Evolutionary conservation across 2,797 vertebrate species (phyloP), one percentile per base, ranked within the genome.

Genomic region (Onychomys arenicola): DNA sequence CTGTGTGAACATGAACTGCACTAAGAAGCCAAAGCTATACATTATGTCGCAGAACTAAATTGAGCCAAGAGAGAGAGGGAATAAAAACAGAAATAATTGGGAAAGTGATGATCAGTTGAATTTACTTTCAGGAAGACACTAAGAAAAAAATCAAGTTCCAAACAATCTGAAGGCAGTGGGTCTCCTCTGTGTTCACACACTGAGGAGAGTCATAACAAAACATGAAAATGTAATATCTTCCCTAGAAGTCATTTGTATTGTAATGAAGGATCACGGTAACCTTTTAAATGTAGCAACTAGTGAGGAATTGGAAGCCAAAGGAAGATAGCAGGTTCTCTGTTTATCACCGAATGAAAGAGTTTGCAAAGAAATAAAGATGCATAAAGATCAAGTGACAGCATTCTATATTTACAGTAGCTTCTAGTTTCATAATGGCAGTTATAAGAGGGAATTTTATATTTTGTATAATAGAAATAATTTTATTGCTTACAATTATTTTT

Each of bases 391-490:
- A 90, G 71, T 76, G 83, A 63, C 9, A 95, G 32, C 19, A 73
- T 69, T 83, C 29, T 8, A 49, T 34, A 10, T 90, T 93, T 90
- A 6, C n/a, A 89, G 95, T 83, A n/a, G 5, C 7, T 43, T 57
- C 40, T 61, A 43, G 25, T 52, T 73, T 86, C 13, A 90, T 49
- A 96, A 90, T 75, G 6, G 8, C n/a, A 29, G 75, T 43, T 83
- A 34, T 89, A 90, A 92, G 55, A 80, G 21, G 29, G 73, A 96
- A 87, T 1, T 80, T 81, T 82, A 69, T 3, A 49, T 97, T 81
- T 89, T 55, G 73, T 32, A 52, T 78, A 94, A 78, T 59, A 16
- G 12, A 96, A 95, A 67, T 85, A 88, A 77, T 84, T 95, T 46
- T 17, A 88, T 76, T 9, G 10, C 8, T 89, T 34, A 80, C 1